Evolutionary conservation across 37 sponge, comb jelly and placozoan species (phyloP), one percentile per base, ranked within the genome.

Genomic region (Chondrosia reniformis): DNA sequence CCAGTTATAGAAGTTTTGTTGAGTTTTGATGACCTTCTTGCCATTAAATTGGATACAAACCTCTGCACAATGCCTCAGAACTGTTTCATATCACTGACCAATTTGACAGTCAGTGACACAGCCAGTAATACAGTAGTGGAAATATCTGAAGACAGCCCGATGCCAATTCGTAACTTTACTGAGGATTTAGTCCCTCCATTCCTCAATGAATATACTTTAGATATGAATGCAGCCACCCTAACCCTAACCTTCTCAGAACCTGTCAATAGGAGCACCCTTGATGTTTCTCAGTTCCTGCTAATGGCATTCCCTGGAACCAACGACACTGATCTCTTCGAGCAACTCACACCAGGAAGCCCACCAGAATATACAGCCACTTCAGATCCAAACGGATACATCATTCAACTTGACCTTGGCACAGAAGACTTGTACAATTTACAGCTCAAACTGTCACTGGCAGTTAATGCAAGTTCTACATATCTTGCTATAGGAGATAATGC

Each of bases 241-340:
- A 25, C 54, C 2, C 69, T 95, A 8, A 66, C 65, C 17, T 95
- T 95, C 69, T 80, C 86, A 24, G 96, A 93, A 54, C 84, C 90
- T 27, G 83, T 93, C 25, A 76, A 93, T 59, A 52, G 77, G 17
- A 45, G 33, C 28, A 57, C 91, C 4, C 52, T 91, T 38, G 56
- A 81, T 40, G 84, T 91, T 55, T 59, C 49, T 71, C 69, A 62
- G 1, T 45, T 89, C 38, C 33, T 71, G 0, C 22, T 93, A 0
- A 79, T 61, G 24, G 61, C 76, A 19, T 69, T n/a, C 63, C 75
- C 69, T 62, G 84, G 62, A 31, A 84, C 87, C 17, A 86, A 86
- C 39, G 82, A 63, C 0, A 63, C 49, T 17, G 75, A 89, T 33
- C 32, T 40, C 24, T 55, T 39, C 7, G 75, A 91, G 13, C 43